A percentile compares a stretch with the other conserved stretches of the same genome.
Conservation (phyloP, 2,113 vertebrate genomes). For the Protobothrops flavoviridis region DNA sequence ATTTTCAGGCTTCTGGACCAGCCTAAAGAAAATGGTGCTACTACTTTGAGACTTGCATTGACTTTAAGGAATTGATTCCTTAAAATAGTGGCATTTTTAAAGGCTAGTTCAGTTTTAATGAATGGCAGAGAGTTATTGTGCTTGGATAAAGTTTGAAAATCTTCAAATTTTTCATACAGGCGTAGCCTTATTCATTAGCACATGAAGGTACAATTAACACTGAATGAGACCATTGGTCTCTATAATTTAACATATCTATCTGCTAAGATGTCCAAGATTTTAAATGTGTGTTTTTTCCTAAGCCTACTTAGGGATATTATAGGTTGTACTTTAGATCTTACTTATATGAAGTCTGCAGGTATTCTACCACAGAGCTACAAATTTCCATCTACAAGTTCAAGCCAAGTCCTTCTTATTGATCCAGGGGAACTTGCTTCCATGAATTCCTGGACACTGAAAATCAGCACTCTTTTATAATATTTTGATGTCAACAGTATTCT, state of each 20-base stretch:
- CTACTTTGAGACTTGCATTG: neutral
- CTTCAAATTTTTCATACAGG: too few species aligned
- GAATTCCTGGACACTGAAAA: neutral
- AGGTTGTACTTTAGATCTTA: neutral
- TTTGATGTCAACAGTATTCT: neutral
- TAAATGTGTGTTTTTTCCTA: neutral
- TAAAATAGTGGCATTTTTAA: neutral
- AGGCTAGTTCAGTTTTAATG: neutral
- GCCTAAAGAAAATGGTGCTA: neutral
- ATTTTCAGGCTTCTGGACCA: neutral
- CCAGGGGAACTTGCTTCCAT: neutral
- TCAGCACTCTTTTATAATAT: neutral
- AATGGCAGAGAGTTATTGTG: too few species aligned
- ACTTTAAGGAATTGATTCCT: neutral
- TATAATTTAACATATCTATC: neutral
- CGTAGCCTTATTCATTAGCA: too few species aligned
- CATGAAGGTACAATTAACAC: neutral
- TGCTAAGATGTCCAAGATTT: too few species aligned
- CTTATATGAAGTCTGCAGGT: neutral
- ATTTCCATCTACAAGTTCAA: neutral
- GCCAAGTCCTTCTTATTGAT: neutral
- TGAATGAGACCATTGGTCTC: neutral
- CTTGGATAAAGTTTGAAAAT: too few species aligned
- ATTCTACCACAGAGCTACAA: neutral
- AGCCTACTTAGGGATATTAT: neutral